phyloP scores from a whole-genome alignment of 2,797 vertebrate species.

The Scyliorhinus canicula region DNA sequence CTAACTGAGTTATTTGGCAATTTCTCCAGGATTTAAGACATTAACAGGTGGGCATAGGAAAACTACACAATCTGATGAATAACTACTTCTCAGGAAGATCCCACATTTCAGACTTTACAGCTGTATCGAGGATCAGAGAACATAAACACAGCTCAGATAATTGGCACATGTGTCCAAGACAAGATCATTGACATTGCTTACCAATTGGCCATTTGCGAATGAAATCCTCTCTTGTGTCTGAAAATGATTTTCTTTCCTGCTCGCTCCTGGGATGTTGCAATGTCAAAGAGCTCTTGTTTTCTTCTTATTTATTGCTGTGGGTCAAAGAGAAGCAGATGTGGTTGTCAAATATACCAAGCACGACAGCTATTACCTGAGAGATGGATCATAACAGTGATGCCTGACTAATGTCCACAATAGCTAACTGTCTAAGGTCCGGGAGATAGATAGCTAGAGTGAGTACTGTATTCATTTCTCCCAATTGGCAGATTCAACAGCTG shows the following conservation, averaged over 20 bases:
- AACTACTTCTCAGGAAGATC: not conserved
- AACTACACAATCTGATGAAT: too few relatives aligned
- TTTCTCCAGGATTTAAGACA: not conserved
- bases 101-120: not conserved
- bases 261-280: not conserved
- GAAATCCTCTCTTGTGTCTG: not conserved
- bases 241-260: not conserved
- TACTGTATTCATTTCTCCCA: not conserved
- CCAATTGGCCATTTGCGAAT: not conserved
- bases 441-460: not conserved
- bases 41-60: not conserved
- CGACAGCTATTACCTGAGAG: not conserved
- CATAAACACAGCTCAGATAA: not conserved
- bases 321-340: conserved; percentile 11
- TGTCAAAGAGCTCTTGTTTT: not conserved
- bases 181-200: conserved; percentile 8
- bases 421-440: not conserved
- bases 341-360: not conserved
- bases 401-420: not conserved
- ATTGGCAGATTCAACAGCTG: not conserved
- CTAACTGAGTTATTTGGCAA: not conserved
- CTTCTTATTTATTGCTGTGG: not conserved
- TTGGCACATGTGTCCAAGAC: not conserved
- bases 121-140: not conserved
- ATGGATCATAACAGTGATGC: not conserved